Percentiles rank a stretch among this genome's conserved stretches.
phyloP scores from a whole-genome alignment of 2,113 vertebrate genomes.

The Burhinus oedicnemus region DNA sequence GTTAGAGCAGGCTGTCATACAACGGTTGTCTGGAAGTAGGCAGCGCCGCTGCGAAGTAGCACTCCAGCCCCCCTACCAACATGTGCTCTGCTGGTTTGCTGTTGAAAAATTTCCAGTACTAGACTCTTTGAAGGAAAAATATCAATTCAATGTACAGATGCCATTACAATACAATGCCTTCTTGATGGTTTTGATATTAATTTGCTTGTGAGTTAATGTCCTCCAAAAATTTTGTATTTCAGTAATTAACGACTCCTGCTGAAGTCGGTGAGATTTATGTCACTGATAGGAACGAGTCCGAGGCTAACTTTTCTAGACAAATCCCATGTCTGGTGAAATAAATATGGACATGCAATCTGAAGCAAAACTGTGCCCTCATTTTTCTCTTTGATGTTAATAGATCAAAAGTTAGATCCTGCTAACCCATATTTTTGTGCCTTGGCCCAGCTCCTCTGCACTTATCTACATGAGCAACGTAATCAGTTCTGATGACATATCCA shows the following conservation, averaged over 20 bases:
- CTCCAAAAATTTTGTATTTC: background rate
- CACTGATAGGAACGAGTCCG: rapidly evolving
- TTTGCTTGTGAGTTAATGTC: background rate
- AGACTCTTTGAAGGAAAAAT: background rate
- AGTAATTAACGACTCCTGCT: background rate
- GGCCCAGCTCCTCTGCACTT: background rate
- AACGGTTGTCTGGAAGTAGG: background rate
- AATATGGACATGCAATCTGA: background rate
- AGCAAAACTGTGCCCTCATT: background rate
- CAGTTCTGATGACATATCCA: background rate
- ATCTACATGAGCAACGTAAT: background rate
- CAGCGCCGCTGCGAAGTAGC: background rate
- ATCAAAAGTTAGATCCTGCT: background rate
- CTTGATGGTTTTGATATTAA: background rate
- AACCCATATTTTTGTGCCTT: background rate
- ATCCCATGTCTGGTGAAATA: background rate
- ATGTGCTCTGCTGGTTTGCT: background rate
- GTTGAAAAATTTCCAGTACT: background rate
- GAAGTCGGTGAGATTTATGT: background rate
- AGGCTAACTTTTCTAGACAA: background rate
- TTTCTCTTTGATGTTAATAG: background rate
- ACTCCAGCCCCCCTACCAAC: background rate
- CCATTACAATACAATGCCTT: background rate
- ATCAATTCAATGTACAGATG: background rate
- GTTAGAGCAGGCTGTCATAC: background rate